Percentiles rank a stretch among this genome's conserved stretches.
Conservation (phyloP, 2,113 vertebrate species). For the Muntiacus muntjak region DNA sequence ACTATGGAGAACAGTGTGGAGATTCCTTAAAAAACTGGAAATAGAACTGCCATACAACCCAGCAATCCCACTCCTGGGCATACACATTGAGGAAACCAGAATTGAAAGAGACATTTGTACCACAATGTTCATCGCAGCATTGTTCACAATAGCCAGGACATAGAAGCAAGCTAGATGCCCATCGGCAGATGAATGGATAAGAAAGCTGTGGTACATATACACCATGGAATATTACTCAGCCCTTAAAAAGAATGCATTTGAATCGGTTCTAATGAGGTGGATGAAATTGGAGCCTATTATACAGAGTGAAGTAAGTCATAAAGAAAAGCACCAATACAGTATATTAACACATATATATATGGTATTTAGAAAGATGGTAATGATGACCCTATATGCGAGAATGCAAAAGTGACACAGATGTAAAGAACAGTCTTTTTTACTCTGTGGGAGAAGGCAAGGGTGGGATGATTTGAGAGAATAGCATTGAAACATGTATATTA, state of each 20-base stretch:
- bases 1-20: not conserved
- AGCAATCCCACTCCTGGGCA: no score
- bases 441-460: not conserved
- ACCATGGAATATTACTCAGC: not conserved
- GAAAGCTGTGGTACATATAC: no score
- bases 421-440: not conserved
- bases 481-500: not conserved
- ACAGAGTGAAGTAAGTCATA: not conserved
- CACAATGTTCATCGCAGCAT: no score
- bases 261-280: not conserved
- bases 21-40: no score
- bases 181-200: no score
- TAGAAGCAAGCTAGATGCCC: no score
- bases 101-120: fast-evolving
- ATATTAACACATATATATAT: not conserved
- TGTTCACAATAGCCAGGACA: no score
- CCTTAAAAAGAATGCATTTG: not conserved
- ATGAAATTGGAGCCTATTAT: not conserved
- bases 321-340: not conserved
- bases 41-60: no score
- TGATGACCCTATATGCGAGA: not conserved
- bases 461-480: not conserved
- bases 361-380: not conserved
- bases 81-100: no score
- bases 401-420: not conserved